Conservation (phyloP, 2,797 vertebrate genomes). For the Sphenodon punctatus region DNA sequence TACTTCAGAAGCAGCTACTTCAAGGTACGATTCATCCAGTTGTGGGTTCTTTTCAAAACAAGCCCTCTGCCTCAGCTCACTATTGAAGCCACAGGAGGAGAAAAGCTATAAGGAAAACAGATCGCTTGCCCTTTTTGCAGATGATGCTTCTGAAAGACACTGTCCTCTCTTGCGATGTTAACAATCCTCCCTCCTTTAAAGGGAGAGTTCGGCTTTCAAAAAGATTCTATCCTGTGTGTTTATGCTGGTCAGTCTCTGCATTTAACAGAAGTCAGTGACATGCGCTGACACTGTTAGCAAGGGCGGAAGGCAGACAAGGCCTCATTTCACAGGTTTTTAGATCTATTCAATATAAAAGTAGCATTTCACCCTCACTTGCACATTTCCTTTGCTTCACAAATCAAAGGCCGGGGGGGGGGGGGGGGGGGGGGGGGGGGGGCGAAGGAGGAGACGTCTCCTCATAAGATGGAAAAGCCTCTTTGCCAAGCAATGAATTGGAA, state of each 20-base stretch:
- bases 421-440: background rate
- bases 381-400: background rate
- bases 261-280: background rate
- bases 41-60: background rate
- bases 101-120: background rate
- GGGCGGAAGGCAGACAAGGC: background rate
- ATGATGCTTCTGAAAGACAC: background rate
- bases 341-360: background rate
- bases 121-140: rapidly evolving
- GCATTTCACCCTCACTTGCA: background rate
- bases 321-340: background rate
- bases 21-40: background rate
- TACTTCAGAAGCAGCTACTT: background rate
- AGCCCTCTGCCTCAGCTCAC: background rate
- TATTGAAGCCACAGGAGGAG: background rate
- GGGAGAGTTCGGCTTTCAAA: background rate
- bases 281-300: background rate
- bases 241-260: background rate
- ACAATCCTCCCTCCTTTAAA: background rate
- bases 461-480: background rate
- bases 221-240: rapidly evolving
- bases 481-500: background rate
- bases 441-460: background rate
- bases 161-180: background rate
- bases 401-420: background rate